Base-by-base conservation (phyloP, 2,797 vertebrate species). In the Basileuterus tristriatus region DNA sequence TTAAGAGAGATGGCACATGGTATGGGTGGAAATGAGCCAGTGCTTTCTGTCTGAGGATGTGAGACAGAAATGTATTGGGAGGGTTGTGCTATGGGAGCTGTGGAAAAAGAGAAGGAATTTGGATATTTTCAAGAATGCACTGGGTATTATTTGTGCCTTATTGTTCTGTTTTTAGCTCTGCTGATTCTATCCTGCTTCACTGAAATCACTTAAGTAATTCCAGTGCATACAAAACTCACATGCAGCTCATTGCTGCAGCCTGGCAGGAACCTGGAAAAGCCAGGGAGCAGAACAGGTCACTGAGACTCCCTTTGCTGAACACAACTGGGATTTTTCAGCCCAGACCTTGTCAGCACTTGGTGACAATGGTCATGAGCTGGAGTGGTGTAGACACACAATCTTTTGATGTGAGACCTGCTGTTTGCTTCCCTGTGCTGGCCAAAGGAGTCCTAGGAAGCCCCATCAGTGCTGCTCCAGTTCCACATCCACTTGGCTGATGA, bases 401-500 rank as follows among this genome's bases (percentile, higher is more conserved):
- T 32, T 0, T 0, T 10, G 29, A 15, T 26, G 39, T 14, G 23
- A 12, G 44, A 70, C 19, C 37, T 68, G 32, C 30, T 34, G 0
- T 24, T 83, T 59, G 20, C 52, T 64, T 32, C 37, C 26, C 22
- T 18, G 47, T 1, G 3, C 18, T 14, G 41, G 36, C 26, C 46
- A 36, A 22, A 47, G 50, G 23, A 30, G 13, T 65, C 22, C 29
- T 59, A 53, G 41, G 21, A 46, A 87, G 18, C 5, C 59, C 36
- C 2, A 3, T 2, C 13, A 3, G 1, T 18, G 12, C 18, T 83
- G 30, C n/a, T 41, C n/a, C 5, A 8, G 52, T 27, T 26, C 56
- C 2, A 7, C 18, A n/a, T 47, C 41, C 7, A 1, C 69, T 59
- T 0, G 0, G 43, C 37, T 11, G 50, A n/a, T 0, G 1, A 6